phyloP scores from a whole-genome alignment of 2,797 vertebrate genomes.

The Morelia viridis region DNA sequence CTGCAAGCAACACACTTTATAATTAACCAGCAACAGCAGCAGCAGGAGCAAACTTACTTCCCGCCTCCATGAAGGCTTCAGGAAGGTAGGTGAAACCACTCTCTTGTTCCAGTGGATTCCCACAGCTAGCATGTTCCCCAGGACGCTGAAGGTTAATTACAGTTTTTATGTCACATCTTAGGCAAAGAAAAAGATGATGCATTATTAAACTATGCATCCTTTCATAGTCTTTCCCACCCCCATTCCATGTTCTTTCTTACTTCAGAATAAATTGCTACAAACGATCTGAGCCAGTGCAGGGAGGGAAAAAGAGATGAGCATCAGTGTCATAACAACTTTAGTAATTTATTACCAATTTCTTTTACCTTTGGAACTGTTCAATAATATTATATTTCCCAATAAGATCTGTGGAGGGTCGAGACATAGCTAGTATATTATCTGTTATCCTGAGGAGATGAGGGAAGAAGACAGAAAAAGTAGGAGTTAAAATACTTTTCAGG shows the following conservation, averaged over 20 bases:
- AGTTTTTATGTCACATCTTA: conserved; percentile 89
- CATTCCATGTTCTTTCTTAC: conserved; percentile 46
- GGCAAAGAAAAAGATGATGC: conserved; percentile 49
- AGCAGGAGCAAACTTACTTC: conserved; percentile 82
- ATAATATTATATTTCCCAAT: conserved; percentile 92
- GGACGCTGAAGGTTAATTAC: conserved; percentile 96
- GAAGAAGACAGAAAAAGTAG: conserved; percentile 4
- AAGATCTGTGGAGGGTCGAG: conserved; percentile 93
- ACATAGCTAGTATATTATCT: conserved; percentile 93
- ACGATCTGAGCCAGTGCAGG: conserved; percentile 44
- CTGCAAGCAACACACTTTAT: conserved; percentile 50
- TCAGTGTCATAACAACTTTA: neutral
- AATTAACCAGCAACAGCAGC: conserved; percentile 62
- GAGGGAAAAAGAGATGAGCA: conserved; percentile 44
- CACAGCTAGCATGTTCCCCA: conserved; percentile 96
- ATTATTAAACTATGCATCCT: conserved; percentile 35
- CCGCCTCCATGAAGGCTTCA: conserved; percentile 94
- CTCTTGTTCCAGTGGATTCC: conserved; percentile 88
- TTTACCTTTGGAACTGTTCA: conserved; percentile 89
- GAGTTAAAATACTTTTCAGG: neutral
- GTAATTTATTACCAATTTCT: neutral
- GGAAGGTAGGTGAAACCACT: conserved; percentile 95
- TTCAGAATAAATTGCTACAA: conserved; percentile 49
- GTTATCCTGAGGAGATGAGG: conserved; percentile 83
- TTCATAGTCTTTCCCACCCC: conserved; percentile 47